phyloP scores from a whole-genome alignment of 2,888 invertebrate genomes.

The Cotesia congregata region DNA sequence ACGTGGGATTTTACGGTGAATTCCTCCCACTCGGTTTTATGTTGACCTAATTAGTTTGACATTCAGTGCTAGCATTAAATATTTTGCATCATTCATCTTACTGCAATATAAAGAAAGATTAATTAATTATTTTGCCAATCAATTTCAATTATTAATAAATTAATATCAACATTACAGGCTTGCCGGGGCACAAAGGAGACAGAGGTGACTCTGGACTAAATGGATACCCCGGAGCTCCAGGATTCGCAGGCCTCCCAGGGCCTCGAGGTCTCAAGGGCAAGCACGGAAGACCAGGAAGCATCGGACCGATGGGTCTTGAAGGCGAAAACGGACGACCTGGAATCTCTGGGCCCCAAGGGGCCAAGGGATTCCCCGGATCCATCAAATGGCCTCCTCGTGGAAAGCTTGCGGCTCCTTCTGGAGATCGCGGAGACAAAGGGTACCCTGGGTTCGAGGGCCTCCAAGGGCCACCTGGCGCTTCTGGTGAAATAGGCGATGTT shows the following conservation, averaged over 20 bases:
- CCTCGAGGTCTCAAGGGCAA: slow-evolving; percentile 78
- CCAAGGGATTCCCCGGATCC: slow-evolving; percentile 69
- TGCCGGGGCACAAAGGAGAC: slow-evolving; percentile 72
- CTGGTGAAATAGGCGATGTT: slow-evolving; percentile 65
- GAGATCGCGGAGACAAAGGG: slow-evolving; percentile 73
- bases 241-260: slow-evolving; percentile 76
- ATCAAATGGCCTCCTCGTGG: slow-evolving; percentile 58
- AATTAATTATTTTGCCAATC: slow-evolving; percentile 26
- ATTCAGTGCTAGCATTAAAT: not conserved
- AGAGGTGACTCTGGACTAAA: slow-evolving; percentile 72
- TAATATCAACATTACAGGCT: slow-evolving; percentile 55
- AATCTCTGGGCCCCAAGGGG: slow-evolving; percentile 73
- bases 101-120: not conserved
- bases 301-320: slow-evolving; percentile 68
- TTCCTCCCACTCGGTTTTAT: not conserved
- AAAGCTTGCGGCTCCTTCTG: slow-evolving; percentile 61
- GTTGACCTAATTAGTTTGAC: not conserved
- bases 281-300: slow-evolving; percentile 75
- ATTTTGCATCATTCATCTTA: not conserved
- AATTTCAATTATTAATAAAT: not conserved
- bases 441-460: slow-evolving; percentile 73
- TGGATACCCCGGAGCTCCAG: slow-evolving; percentile 73
- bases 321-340: slow-evolving; percentile 73
- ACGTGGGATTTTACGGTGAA: too few species aligned
- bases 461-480: slow-evolving; percentile 69